Evolutionary conservation across 2,888 invertebrate genomes (phyloP).

Genomic region (Apocheima hispidaria): DNA sequence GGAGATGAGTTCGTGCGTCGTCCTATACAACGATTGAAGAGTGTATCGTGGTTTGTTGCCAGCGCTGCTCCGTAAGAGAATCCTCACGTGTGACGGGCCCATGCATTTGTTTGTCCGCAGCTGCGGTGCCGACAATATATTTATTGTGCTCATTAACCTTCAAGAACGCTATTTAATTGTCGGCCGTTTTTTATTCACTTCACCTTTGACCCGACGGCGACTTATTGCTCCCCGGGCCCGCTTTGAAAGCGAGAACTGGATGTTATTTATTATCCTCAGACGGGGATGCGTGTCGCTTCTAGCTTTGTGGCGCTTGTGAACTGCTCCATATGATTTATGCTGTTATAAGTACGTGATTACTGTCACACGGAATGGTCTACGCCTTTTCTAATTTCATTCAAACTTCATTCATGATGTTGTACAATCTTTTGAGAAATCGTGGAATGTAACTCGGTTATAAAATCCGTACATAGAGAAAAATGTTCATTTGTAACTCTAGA

Average conservation of each 20-base stretch:
- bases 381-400: constrained; percentile 41
- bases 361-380: constrained; percentile 61
- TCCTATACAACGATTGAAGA: constrained; percentile 54
- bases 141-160: constrained; percentile 86
- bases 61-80: constrained; percentile 46
- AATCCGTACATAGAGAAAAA: constrained; percentile 20
- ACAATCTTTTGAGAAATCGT: constrained; percentile 21
- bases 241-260: constrained; percentile 83
- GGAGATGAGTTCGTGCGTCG: constrained; percentile 45
- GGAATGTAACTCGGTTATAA: constrained; percentile 12
- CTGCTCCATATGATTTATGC: constrained; percentile 79
- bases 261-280: constrained; percentile 82
- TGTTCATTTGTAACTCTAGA: constrained; percentile 42
- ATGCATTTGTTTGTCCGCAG: constrained; percentile 84
- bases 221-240: constrained; percentile 83
- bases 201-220: constrained; percentile 84
- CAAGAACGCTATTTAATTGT: constrained; percentile 86
- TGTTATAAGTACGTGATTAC: constrained; percentile 80
- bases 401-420: constrained; percentile 25
- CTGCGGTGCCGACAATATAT: constrained; percentile 86
- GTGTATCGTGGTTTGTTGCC: constrained; percentile 42
- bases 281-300: constrained; percentile 80
- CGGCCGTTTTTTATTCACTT: constrained; percentile 85
- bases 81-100: constrained; percentile 79
- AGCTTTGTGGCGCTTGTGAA: constrained; percentile 82